These are phyloP conservation scores for Belgica antarctica DNA, from an alignment of 2,888 invertebrate species.

Conservation along the genomic window DNA sequence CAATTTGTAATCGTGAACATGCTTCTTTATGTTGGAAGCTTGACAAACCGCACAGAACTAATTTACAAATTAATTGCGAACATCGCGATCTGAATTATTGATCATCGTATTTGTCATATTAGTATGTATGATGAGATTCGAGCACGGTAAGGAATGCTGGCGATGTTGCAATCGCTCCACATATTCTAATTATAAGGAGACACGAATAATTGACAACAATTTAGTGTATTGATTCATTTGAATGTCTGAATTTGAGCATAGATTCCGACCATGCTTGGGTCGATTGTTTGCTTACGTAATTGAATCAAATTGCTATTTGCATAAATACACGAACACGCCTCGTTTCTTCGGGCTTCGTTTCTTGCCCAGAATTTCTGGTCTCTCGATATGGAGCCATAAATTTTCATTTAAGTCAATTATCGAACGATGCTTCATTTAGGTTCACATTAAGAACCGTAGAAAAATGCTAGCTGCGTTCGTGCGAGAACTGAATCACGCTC, in stretches of 20 bases:
- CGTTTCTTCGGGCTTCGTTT: neutral
- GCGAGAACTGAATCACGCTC: too few species aligned
- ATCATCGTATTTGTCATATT: slow-evolving; percentile 16
- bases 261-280: neutral
- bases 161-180: neutral
- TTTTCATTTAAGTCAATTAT: slow-evolving; percentile 43
- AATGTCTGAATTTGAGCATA: slow-evolving; percentile 5
- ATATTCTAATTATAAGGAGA: neutral
- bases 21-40: neutral
- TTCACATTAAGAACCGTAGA: too few species aligned
- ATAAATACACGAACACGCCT: neutral
- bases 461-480: too few species aligned
- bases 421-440: neutral
- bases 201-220: slow-evolving; percentile 25
- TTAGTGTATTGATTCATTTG: slow-evolving; percentile 8
- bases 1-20: neutral
- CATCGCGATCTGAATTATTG: neutral
- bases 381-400: slow-evolving; percentile 29
- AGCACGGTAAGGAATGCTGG: neutral
- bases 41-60: neutral
- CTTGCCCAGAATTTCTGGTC: too few species aligned
- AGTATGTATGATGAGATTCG: neutral
- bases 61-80: slow-evolving; percentile 6
- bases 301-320: slow-evolving; percentile 19
- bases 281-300: neutral